Percentiles rank a stretch among this genome's conserved stretches.
phyloP scores from a whole-genome alignment of 2,113 vertebrate genomes.

The Mola mola region DNA sequence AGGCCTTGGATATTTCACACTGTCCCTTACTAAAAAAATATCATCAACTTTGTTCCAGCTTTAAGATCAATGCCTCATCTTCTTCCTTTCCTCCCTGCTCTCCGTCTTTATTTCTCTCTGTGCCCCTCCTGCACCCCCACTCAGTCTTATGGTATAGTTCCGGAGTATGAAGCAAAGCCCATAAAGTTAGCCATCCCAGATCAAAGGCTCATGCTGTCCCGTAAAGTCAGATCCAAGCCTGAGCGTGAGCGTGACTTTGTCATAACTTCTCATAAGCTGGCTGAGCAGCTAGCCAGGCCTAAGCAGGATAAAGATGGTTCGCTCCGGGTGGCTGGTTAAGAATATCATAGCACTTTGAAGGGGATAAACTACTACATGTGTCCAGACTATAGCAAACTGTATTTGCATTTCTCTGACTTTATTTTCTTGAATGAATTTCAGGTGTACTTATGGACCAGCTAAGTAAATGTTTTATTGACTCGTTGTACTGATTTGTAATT shows the following conservation, averaged over 20 bases:
- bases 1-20: too few relatives aligned
- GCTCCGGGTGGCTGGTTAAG: slow-evolving; percentile 25
- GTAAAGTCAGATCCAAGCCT: slow-evolving; percentile 62
- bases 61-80: too few relatives aligned
- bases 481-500: background rate
- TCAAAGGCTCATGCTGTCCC: slow-evolving; percentile 57
- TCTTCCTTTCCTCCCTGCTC: background rate
- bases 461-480: slow-evolving; percentile 2
- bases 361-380: slow-evolving; percentile 34
- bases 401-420: background rate
- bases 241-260: slow-evolving; percentile 32
- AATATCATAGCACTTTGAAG: slow-evolving; percentile 24
- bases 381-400: slow-evolving; percentile 20
- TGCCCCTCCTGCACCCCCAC: background rate
- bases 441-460: background rate
- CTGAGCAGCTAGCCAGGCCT: slow-evolving; percentile 30
- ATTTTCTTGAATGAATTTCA: background rate
- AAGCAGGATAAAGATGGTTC: slow-evolving; percentile 28
- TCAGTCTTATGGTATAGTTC: background rate
- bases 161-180: slow-evolving; percentile 19
- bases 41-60: too few relatives aligned
- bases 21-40: too few relatives aligned
- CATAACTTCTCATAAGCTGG: slow-evolving; percentile 59
- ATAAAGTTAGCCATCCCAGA: slow-evolving; percentile 49
- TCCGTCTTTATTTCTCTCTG: background rate